phyloP scores from a whole-genome alignment of 2,888 invertebrate genomes.

The Eupithecia exiguata region DNA sequence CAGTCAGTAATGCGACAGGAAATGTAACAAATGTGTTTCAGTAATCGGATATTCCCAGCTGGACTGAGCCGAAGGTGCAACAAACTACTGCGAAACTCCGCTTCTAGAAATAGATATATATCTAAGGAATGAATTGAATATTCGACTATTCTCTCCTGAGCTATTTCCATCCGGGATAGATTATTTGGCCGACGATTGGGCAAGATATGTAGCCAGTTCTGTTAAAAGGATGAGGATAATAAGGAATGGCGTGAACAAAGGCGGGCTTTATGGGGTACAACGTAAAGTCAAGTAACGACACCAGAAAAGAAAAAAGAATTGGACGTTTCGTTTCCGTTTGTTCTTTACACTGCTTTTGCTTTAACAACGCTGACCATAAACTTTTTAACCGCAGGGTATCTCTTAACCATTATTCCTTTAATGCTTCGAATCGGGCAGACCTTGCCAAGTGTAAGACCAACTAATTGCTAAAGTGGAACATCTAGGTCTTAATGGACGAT shows the following conservation, averaged over 20 bases:
- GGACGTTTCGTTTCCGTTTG: slow-evolving; percentile 2
- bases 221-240: slow-evolving; percentile 16
- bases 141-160: neutral
- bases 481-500: slow-evolving; percentile 36
- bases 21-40: slow-evolving; percentile 62
- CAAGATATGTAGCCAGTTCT: slow-evolving; percentile 13
- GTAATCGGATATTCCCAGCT: slow-evolving; percentile 55
- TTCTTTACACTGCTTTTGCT: slow-evolving; percentile 2
- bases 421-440: slow-evolving; percentile 11
- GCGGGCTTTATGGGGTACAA: slow-evolving; percentile 8
- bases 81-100: slow-evolving; percentile 35
- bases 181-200: slow-evolving; percentile 2
- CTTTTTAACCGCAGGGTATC: slow-evolving; percentile 8
- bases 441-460: slow-evolving; percentile 33
- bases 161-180: slow-evolving; percentile 6
- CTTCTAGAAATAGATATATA: slow-evolving; percentile 12
- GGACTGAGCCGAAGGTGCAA: slow-evolving; percentile 42
- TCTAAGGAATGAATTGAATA: slow-evolving; percentile 4
- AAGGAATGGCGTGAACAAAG: slow-evolving; percentile 14
- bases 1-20: slow-evolving; percentile 62
- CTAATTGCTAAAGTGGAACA: slow-evolving; percentile 35
- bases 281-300: slow-evolving; percentile 1
- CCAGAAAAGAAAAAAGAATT: slow-evolving; percentile 6
- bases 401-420: slow-evolving; percentile 17
- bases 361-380: slow-evolving; percentile 1